Evolutionary conservation across 2,113 vertebrate genomes (phyloP).

Genomic region (Strix aluco): DNA sequence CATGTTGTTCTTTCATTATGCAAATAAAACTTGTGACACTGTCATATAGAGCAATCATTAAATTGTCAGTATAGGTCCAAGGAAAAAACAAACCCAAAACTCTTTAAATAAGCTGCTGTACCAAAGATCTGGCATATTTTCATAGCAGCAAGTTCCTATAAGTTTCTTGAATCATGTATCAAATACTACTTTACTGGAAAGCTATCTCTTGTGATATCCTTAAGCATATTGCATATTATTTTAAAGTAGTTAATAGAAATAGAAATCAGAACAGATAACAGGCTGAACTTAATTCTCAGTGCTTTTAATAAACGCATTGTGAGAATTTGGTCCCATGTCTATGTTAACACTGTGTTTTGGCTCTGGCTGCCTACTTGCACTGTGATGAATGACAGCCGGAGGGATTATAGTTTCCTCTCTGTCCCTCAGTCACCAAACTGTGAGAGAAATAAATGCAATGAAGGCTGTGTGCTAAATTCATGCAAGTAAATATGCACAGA

Average conservation of each 20-base stretch:
- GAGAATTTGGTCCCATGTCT: not conserved
- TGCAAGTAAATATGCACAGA: not conserved
- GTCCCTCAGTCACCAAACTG: not conserved
- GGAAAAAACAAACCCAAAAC: not conserved
- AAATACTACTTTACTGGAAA: not conserved
- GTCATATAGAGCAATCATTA: accelerated
- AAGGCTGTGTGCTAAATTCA: not conserved
- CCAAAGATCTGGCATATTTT: not conserved
- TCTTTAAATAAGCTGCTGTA: not conserved
- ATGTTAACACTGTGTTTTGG: not conserved
- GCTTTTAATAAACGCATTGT: not conserved
- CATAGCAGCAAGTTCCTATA: not conserved
- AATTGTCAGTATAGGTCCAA: not conserved
- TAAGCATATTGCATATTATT: not conserved
- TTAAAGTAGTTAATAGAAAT: not conserved
- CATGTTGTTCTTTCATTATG: not conserved
- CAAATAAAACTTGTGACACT: not conserved
- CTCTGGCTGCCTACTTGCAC: not conserved
- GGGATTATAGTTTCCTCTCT: not conserved
- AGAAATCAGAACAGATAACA: not conserved
- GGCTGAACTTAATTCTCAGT: not conserved
- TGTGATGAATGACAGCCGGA: not conserved
- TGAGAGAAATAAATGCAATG: not conserved
- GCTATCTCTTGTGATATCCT: not conserved
- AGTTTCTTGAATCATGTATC: not conserved